These are phyloP conservation scores for Dipodomys stephensi DNA, from an alignment of 2,113 vertebrate genomes.

Conservation along the genomic window DNA sequence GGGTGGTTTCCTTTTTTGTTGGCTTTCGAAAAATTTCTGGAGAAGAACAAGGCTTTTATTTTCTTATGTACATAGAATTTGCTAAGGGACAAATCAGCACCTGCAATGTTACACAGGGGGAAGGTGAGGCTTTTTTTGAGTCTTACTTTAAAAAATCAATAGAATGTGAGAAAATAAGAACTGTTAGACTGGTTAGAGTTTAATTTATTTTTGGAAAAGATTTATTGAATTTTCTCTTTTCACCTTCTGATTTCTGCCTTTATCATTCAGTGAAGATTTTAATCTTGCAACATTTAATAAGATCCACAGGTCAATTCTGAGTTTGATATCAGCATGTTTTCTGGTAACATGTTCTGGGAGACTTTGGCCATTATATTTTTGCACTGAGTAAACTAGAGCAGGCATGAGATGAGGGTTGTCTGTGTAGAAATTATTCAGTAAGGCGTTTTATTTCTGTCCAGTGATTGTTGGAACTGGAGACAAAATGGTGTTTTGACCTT, in stretches of 20 bases:
- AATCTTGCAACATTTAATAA: constrained; percentile 56
- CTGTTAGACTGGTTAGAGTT: neutral
- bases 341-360: neutral
- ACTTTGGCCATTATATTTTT: constrained; percentile 41
- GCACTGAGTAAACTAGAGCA: neutral
- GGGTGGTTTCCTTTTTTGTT: neutral
- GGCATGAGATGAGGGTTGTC: neutral
- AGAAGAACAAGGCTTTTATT: neutral
- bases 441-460: constrained; percentile 32
- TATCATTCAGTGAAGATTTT: constrained; percentile 39
- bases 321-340: constrained; percentile 4
- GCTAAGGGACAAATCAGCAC: neutral
- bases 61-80: neutral
- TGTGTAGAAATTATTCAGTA: neutral
- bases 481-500: neutral
- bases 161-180: constrained; percentile 15
- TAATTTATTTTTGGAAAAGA: constrained; percentile 41
- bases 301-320: constrained; percentile 27
- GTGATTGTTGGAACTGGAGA: constrained; percentile 27
- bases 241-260: constrained; percentile 19
- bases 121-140: neutral
- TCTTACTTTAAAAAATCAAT: constrained; percentile 41
- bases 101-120: no score
- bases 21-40: neutral
- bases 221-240: constrained; percentile 46